Evolutionary conservation across 2,113 vertebrate species (phyloP).

Genomic region (Arenaria interpres): DNA sequence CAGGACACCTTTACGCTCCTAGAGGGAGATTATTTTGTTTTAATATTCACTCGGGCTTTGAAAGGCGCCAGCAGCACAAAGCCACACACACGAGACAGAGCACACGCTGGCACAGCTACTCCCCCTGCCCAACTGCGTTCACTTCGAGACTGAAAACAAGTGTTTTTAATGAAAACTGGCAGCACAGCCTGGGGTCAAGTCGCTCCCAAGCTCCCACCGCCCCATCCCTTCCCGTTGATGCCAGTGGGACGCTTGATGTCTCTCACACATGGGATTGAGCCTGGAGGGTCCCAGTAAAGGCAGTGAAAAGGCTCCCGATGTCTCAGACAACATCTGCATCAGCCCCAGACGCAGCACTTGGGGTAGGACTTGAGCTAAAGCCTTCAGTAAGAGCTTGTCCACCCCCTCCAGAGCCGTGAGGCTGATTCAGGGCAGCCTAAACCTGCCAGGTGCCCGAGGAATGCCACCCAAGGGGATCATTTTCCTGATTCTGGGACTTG

Average conservation of each 20-base stretch:
- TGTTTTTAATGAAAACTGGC: not conserved
- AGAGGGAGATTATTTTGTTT: not conserved
- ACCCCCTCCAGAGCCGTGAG: not conserved
- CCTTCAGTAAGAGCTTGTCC: not conserved
- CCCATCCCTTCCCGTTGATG: accelerated
- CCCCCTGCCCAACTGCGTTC: not conserved
- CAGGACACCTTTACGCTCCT: not conserved
- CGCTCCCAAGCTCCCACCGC: accelerated
- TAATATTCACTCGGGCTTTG: not conserved
- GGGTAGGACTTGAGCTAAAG: not conserved
- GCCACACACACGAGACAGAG: accelerated
- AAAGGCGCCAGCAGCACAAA: not conserved
- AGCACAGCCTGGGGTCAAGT: not conserved
- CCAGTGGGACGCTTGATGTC: accelerated
- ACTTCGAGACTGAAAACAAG: not conserved
- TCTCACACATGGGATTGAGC: not conserved
- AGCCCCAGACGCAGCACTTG: not conserved
- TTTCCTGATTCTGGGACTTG: not conserved
- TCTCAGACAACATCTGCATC: not conserved
- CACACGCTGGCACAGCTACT: not conserved
- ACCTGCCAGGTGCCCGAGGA: not conserved
- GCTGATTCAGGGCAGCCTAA: not conserved
- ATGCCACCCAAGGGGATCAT: not conserved
- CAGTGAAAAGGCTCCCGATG: not conserved
- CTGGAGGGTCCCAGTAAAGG: not conserved